Evolutionary conservation across 2,113 vertebrate species (phyloP), one percentile per base, ranked within the genome.

Genomic region (Phoxinus phoxinus): DNA sequence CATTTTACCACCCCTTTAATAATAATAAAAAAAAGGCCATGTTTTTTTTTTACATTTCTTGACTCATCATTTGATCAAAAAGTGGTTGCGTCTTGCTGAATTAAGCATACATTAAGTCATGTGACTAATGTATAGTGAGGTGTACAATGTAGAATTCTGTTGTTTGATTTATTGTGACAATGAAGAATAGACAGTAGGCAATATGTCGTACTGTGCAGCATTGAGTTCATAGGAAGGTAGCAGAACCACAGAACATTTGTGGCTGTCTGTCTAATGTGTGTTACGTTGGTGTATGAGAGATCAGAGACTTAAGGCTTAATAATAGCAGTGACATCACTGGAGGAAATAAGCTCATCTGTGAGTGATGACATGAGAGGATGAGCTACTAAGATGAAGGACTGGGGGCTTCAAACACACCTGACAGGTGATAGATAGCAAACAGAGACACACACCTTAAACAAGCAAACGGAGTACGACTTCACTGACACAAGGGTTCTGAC

Each of bases 301-400:
- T 71, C 67, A 71, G 67, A 69, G 65, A 10, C 35, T 71, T 41
- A 71, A 71, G 1, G 19, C 67, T 37, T 23, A 69, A 69, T 37
- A 69, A 69, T 71, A 71, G 67, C 67, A 37, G 67, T 71, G 67
- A 23, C 32, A 37, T 71, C 32, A 71, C 32, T 71, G 67, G 35
- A 71, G 67, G 67, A 71, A 37, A 71, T 71, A 35, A 71, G 67
- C 35, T 71, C 67, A 71, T 71, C 67, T 71, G 67, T 23, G 32
- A 71, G 67, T 23, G 67, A 71, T 41, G 67, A 71, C 32, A 67
- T 67, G 67, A 71, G 32, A 71, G 32, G 32, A 71, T 71, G 67
- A 69, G 65, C 65, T 37, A 69, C 65, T 35, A 8, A 35, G 65
- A 41, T 41, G 41, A 41, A 69, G 17, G 35, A 4, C 17, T 71